Conservation (phyloP, 1,140 invertebrate species). For the Drosophila bipectinata region DNA sequence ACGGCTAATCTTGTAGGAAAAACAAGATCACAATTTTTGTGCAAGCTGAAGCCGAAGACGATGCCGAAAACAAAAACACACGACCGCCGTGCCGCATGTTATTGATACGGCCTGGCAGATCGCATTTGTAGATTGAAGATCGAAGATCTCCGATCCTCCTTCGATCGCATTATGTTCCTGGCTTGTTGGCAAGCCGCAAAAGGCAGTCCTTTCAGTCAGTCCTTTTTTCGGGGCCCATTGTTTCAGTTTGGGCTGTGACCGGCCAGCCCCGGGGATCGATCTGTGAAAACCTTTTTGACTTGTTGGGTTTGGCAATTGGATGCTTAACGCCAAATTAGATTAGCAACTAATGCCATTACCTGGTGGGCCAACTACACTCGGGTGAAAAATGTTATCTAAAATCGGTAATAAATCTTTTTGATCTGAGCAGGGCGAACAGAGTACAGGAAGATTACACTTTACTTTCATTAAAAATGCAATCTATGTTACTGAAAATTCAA, state of each 20-base stretch:
- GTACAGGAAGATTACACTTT: neutral
- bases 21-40: slow-evolving; percentile 80
- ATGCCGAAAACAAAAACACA: slow-evolving; percentile 49
- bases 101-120: slow-evolving; percentile 73
- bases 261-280: slow-evolving; percentile 33
- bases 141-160: slow-evolving; percentile 24
- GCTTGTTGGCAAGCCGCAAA: slow-evolving; percentile 74
- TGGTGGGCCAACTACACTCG: slow-evolving; percentile 38
- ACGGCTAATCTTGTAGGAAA: slow-evolving; percentile 71
- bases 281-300: slow-evolving; percentile 83
- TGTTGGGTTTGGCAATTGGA: slow-evolving; percentile 72
- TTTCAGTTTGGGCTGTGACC: slow-evolving; percentile 40
- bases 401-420: neutral
- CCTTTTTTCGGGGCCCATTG: slow-evolving; percentile 56
- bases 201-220: slow-evolving; percentile 53
- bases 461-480: neutral
- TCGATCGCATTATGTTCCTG: slow-evolving; percentile 50
- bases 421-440: neutral
- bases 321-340: slow-evolving; percentile 83
- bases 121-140: slow-evolving; percentile 48
- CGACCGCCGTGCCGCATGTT: slow-evolving; percentile 51
- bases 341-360: slow-evolving; percentile 79
- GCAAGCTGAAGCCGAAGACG: slow-evolving; percentile 33
- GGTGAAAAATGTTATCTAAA: slow-evolving; percentile 10
- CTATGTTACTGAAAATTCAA: neutral